phyloP scores from a whole-genome alignment of 2,797 vertebrate genomes.

The Tiaroga cobitis region DNA sequence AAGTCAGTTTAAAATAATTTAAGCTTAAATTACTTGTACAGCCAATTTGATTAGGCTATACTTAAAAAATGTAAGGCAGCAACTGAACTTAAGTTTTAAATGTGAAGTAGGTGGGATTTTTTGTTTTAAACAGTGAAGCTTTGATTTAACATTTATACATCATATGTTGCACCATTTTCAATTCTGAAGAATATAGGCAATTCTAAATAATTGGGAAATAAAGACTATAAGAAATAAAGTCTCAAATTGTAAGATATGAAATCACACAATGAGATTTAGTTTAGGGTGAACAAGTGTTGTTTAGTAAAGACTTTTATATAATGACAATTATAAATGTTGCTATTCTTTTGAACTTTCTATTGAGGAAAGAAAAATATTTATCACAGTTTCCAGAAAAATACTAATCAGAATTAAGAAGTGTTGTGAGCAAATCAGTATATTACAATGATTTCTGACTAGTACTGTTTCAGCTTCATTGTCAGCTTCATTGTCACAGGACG shows the following conservation, averaged over 20 bases:
- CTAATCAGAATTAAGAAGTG: not conserved
- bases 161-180: not conserved
- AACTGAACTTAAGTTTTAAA: not conserved
- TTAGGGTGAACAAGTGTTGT: not conserved
- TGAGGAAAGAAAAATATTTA: not conserved
- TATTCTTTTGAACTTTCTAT: not conserved
- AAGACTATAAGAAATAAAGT: not conserved
- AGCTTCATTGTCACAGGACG: not conserved
- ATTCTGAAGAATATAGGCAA: not conserved
- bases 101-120: not conserved
- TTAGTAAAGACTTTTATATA: not conserved
- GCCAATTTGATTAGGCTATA: not conserved
- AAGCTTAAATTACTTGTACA: not conserved
- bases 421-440: not conserved
- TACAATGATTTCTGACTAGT: not conserved
- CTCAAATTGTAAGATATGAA: not conserved
- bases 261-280: not conserved
- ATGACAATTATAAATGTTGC: not conserved
- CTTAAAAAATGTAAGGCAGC: not conserved
- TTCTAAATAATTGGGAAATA: not conserved
- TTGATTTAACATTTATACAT: not conserved
- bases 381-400: not conserved
- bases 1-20: not conserved
- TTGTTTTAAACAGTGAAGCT: not conserved
- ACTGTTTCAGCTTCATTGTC: not conserved